Evolutionary conservation across 2,797 vertebrate species (phyloP).

Genomic region (Tamandua tetradactyla): DNA sequence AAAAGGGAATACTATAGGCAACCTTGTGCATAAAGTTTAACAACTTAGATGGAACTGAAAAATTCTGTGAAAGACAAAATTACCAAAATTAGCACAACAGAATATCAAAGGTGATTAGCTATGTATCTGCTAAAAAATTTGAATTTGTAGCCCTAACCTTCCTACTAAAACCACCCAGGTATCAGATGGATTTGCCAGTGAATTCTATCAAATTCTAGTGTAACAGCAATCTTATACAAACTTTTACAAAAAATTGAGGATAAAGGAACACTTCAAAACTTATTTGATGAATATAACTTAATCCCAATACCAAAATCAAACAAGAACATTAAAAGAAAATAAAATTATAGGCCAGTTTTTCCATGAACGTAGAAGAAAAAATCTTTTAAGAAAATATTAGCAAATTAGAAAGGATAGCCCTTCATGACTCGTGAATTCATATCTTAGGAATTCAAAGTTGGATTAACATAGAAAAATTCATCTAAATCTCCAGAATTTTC

Average conservation of each 20-base stretch:
- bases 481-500: neutral
- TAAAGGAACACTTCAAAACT: neutral
- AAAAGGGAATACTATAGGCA: no score
- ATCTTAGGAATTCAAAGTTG: neutral
- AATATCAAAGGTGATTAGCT: neutral
- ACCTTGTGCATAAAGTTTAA: no score
- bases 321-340: neutral
- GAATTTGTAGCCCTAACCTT: neutral
- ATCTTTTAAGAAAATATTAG: neutral
- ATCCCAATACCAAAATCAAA: neutral
- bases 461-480: neutral
- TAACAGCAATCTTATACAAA: neutral
- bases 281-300: neutral
- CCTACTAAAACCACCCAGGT: neutral
- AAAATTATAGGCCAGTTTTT: neutral
- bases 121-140: neutral
- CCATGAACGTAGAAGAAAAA: neutral
- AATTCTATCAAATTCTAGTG: neutral
- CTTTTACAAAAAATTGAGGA: neutral
- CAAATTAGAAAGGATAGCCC: neutral
- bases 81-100: neutral
- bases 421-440: neutral
- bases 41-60: no score
- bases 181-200: neutral
- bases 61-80: no score